Conservation (phyloP, 1,140 invertebrate genomes). For the Drosophila repletoides region DNA sequence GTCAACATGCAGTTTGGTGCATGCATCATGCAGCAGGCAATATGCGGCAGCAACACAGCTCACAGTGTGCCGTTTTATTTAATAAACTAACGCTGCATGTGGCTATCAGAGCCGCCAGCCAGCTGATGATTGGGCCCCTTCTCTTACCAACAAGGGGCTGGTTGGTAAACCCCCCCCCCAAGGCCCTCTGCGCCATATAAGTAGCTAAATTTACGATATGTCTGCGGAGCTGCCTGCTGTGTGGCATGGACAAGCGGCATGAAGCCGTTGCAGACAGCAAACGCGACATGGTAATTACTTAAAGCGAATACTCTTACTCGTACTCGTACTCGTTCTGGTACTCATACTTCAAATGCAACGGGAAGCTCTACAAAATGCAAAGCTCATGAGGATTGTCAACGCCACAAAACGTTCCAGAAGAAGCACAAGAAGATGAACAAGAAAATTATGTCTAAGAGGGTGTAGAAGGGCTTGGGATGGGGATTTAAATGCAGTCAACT, state of each 20-base stretch:
- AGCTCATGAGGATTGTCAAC: conserved; percentile 40
- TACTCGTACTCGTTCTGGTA: too few relatives aligned
- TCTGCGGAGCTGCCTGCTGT: conserved; percentile 17
- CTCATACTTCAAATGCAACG: conserved; percentile 6
- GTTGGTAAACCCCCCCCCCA: too few relatives aligned
- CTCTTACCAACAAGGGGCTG: too few relatives aligned
- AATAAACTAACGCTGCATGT: conserved; percentile 41
- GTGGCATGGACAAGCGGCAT: conserved; percentile 11
- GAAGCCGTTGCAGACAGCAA: conserved; percentile 6
- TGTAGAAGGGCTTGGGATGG: conserved; percentile 9
- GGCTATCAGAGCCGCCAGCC: not conserved
- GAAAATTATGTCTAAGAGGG: conserved; percentile 27
- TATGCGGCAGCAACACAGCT: not conserved
- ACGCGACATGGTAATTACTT: conserved; percentile 69
- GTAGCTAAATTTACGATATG: conserved; percentile 31
- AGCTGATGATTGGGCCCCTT: conserved; percentile 41
- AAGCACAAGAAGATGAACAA: not conserved
- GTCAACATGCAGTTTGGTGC: conserved; percentile 12
- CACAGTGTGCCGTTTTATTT: conserved; percentile 30
- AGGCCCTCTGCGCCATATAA: not conserved
- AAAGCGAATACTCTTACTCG: conserved; percentile 54
- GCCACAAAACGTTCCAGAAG: conserved; percentile 28
- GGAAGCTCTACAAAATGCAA: conserved; percentile 56
- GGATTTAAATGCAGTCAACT: conserved; percentile 49
- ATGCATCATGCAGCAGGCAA: conserved; percentile 1